Percentiles rank a stretch among this genome's conserved stretches.
Evolutionary conservation across 1,140 invertebrate genomes (phyloP).

Genomic region (Temnothorax longispinosus): DNA sequence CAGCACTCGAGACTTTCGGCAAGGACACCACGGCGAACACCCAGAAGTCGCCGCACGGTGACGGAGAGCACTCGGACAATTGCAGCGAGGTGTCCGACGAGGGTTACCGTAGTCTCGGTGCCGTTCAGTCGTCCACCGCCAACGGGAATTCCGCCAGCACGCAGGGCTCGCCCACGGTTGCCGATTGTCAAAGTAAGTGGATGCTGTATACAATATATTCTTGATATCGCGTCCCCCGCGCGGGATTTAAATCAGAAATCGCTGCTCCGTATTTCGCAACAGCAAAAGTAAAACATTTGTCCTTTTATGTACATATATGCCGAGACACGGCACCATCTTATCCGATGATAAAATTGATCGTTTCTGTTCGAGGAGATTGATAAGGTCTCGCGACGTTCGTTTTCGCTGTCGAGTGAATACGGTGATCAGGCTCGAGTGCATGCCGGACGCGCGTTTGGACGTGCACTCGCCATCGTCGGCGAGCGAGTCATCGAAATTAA

Average conservation of each 20-base stretch:
- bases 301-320: neutral
- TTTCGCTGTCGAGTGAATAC: slow-evolving; percentile 26
- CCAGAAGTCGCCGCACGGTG: slow-evolving; percentile 79
- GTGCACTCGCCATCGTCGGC: slow-evolving; percentile 2
- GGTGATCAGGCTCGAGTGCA: slow-evolving; percentile 17
- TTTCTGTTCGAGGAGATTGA: slow-evolving; percentile 13
- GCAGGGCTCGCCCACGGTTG: slow-evolving; percentile 81
- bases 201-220: neutral
- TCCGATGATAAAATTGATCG: slow-evolving; percentile 23
- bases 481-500: slow-evolving; percentile 74
- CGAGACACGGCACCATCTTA: neutral
- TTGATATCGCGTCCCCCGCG: neutral
- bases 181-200: slow-evolving; percentile 86
- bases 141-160: slow-evolving; percentile 79
- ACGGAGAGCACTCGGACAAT: slow-evolving; percentile 90
- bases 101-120: slow-evolving; percentile 92
- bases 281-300: slow-evolving; percentile 2
- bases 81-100: slow-evolving; percentile 95
- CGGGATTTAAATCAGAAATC: neutral
- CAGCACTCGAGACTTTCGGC: slow-evolving; percentile 71
- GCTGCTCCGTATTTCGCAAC: neutral
- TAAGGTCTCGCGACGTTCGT: slow-evolving; percentile 10
- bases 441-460: slow-evolving; percentile 13
- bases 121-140: slow-evolving; percentile 87
- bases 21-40: slow-evolving; percentile 73